phyloP scores from a whole-genome alignment of 2,113 vertebrate genomes.

The Apodemus sylvaticus region DNA sequence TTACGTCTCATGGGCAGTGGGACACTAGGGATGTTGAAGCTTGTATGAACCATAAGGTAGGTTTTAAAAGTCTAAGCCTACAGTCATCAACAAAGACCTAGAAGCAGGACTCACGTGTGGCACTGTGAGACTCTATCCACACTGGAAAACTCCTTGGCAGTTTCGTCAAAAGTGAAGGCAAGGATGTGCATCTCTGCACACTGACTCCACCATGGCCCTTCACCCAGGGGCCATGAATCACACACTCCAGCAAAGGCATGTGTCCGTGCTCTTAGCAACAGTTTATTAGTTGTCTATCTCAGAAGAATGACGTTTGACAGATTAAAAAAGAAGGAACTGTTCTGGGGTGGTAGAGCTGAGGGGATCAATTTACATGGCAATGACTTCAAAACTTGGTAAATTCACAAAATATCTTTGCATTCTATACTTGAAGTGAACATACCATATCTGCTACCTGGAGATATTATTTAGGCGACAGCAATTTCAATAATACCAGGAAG shows the following conservation, averaged over 20 bases:
- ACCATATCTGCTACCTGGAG: background rate
- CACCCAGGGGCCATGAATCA: background rate
- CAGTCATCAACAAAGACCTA: background rate
- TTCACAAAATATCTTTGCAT: background rate
- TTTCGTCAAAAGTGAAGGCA: constrained; percentile 35
- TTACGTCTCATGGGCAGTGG: too few species aligned
- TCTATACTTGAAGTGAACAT: background rate
- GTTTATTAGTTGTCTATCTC: background rate
- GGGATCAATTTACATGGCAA: background rate
- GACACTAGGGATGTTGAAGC: too few species aligned
- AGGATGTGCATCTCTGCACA: background rate
- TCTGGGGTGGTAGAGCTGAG: too few species aligned
- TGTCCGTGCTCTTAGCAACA: background rate
- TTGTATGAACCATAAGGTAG: too few species aligned
- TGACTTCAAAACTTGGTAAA: background rate
- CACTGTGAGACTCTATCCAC: background rate
- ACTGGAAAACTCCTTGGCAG: background rate
- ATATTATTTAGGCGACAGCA: background rate
- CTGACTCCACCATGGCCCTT: background rate
- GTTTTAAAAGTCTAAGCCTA: too few species aligned
- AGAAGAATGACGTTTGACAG: background rate
- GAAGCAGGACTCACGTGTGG: background rate
- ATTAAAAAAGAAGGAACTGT: background rate
- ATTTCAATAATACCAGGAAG: background rate
- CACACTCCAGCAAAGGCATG: background rate